These are phyloP conservation scores for Hydrocynus forskahlii DNA, from an alignment of 2,797 vertebrate species.

Conservation along the genomic window DNA sequence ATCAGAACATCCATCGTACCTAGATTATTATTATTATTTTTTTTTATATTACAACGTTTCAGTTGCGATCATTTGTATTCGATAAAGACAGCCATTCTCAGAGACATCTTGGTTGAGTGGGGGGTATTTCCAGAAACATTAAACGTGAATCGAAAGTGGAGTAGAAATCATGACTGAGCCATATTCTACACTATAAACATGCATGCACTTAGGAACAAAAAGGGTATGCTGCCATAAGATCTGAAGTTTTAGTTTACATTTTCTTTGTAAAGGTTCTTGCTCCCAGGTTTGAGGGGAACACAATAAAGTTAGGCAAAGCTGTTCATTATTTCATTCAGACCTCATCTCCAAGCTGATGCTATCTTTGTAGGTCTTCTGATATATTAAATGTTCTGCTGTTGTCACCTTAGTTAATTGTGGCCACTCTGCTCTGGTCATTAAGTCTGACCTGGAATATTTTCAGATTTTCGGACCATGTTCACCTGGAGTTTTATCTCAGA, in stretches of 20 bases:
- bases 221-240: slow-evolving; percentile 12
- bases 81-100: slow-evolving; percentile 77
- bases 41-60: slow-evolving; percentile 9
- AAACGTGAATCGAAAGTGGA: neutral
- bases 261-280: neutral
- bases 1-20: slow-evolving; percentile 31
- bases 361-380: neutral
- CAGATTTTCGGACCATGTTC: neutral
- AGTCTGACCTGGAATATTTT: neutral
- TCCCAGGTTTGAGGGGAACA: neutral
- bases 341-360: slow-evolving; percentile 20
- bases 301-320: slow-evolving; percentile 1
- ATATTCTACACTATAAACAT: slow-evolving; percentile 63
- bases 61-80: slow-evolving; percentile 56
- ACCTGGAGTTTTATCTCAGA: too few relatives aligned
- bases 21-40: slow-evolving; percentile 1
- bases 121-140: slow-evolving; percentile 58
- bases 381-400: slow-evolving; percentile 21
- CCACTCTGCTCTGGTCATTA: neutral
- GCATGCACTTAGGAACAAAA: slow-evolving; percentile 52
- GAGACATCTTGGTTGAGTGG: slow-evolving; percentile 79
- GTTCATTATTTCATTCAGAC: slow-evolving; percentile 14
- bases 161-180: slow-evolving; percentile 57
- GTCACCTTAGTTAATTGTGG: slow-evolving; percentile 9
- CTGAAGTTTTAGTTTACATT: slow-evolving; percentile 14